These are phyloP conservation scores for Eurytoma adleriae DNA, from an alignment of 2,888 invertebrate genomes.

Conservation along the genomic window DNA sequence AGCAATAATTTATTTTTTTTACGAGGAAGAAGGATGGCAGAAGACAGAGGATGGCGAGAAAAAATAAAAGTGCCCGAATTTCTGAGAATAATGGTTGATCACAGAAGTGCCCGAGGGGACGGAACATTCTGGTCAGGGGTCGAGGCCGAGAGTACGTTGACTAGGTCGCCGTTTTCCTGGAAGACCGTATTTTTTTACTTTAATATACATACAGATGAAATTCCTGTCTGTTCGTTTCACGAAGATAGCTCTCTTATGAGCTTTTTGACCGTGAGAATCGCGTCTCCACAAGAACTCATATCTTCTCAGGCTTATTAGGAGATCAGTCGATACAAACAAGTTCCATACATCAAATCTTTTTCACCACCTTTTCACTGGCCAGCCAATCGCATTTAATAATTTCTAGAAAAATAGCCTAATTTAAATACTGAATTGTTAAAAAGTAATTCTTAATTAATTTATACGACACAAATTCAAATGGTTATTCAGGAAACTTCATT, in stretches of 20 bases:
- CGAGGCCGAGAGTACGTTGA: conserved; percentile 9
- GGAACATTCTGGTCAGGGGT: not conserved
- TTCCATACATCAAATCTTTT: conserved; percentile 24
- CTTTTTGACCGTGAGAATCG: conserved; percentile 68
- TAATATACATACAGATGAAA: conserved; percentile 25
- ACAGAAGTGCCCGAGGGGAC: not conserved
- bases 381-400: no score
- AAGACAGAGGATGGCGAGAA: not conserved
- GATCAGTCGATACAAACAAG: conserved; percentile 67
- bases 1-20: conserved; percentile 51
- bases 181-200: conserved; percentile 1
- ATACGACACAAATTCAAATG: no score
- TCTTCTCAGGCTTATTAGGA: conserved; percentile 73
- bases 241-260: conserved; percentile 45
- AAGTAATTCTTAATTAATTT: no score
- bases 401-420: no score
- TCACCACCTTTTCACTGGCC: conserved; percentile 8
- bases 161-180: conserved; percentile 30
- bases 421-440: no score
- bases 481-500: no score
- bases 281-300: conserved; percentile 64
- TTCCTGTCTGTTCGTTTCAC: conserved; percentile 30
- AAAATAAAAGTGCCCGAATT: conserved; percentile 5
- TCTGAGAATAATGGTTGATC: conserved; percentile 39
- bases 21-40: conserved; percentile 27